phyloP scores from a whole-genome alignment of 2,113 vertebrate species.

The Daphoenositta chrysoptera region DNA sequence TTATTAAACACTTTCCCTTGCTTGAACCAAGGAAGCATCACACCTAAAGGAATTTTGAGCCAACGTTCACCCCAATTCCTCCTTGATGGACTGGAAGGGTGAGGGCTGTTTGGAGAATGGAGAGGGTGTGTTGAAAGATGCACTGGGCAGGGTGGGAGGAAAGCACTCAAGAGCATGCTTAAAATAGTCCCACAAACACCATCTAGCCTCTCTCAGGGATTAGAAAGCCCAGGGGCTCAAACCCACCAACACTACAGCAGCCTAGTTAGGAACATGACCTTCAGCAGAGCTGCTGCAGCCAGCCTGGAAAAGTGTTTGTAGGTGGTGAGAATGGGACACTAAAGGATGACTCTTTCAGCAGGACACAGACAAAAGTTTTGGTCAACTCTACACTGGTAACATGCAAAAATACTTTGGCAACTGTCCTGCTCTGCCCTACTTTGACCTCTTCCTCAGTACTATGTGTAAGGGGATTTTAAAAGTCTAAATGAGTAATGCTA shows the following conservation, averaged over 20 bases:
- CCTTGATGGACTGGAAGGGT: background rate
- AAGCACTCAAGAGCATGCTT: background rate
- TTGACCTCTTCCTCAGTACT: background rate
- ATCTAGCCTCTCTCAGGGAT: background rate
- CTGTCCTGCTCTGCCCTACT: background rate
- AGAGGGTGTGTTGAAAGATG: background rate
- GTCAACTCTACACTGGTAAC: background rate
- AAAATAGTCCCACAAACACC: background rate
- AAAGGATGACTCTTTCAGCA: background rate
- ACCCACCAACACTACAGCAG: background rate
- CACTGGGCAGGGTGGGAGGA: too few species aligned
- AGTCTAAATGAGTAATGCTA: background rate
- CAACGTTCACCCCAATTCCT: background rate
- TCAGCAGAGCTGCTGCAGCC: background rate
- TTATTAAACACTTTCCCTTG: background rate
- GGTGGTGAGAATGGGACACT: rapidly evolving
- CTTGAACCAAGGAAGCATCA: background rate
- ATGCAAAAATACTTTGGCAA: background rate
- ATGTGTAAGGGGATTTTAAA: background rate
- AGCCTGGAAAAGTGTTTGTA: background rate
- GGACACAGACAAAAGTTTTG: background rate
- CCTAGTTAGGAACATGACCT: background rate
- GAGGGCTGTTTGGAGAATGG: background rate
- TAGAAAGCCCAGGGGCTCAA: background rate
- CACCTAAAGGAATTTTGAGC: background rate